Base-by-base conservation (phyloP, 2,888 invertebrate species). In the Coleophora deauratella region DNA sequence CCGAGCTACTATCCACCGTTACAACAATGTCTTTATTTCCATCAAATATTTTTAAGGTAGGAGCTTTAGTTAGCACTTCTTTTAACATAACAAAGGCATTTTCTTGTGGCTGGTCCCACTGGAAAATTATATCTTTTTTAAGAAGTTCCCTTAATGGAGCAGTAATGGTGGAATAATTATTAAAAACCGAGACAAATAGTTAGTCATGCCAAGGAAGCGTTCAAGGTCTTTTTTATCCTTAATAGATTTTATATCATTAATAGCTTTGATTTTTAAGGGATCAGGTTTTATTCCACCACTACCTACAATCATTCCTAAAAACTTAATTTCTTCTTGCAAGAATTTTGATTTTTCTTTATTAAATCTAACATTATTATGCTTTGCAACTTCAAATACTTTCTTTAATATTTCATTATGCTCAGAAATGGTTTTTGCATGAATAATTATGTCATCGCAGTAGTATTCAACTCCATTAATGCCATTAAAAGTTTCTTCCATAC, bases 1-100 rank as follows among this genome's bases (percentile, higher is more conserved):
- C 14, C 1, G 11, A n/a, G 12, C 42, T 42, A 12, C 27, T 12
- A 14, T 42, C 42, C 11, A 42, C 42, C 12, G 38, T 36, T 13
- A 42, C 7, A 10, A 36, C 15, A 6, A 33, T n/a, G 6, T 33
- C 15, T 31, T 43, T 28, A 9, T 36, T 32, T 2, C 10, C 14
- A 3, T 27, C 13, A 30, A 10, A 40, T 3, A 14, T 8, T 14
- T 15, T 10, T n/a, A 40, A 11, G 4, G 30, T 30, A 9, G 40
- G 40, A n/a, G 33, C 28, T 1, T 13, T 9, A 13, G 9, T 28
- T 6, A 40, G 3, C n/a, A 9, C n/a, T n/a, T 34, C 11, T 11
- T 40, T 40, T 9, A 40, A 27, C 2, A n/a, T 3, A 14, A 8
- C 7, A n/a, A 35, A 27, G 3, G 21, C 14, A 7, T 9, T 10